Evolutionary conservation across 2,797 vertebrate species (phyloP).

Genomic region (Decapterus maruadsi): DNA sequence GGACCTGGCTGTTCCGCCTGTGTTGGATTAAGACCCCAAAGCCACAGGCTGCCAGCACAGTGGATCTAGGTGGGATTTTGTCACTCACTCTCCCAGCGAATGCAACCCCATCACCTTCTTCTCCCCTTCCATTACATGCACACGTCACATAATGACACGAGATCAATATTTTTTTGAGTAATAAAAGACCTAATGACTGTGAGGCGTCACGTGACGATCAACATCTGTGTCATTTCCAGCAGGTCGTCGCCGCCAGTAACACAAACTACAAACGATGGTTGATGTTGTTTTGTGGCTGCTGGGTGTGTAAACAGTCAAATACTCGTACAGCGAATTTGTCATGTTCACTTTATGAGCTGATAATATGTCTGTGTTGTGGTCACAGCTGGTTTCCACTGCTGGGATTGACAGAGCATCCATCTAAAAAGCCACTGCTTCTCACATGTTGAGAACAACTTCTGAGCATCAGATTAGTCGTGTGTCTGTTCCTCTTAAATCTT

Average conservation of each 20-base stretch:
- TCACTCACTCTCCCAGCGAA: constrained; percentile 60
- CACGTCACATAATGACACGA: neutral
- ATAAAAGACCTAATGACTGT: neutral
- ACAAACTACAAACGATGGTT: no score
- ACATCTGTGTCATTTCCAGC: neutral
- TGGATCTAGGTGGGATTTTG: constrained; percentile 72
- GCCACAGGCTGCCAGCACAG: constrained; percentile 68
- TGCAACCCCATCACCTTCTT: constrained; percentile 15
- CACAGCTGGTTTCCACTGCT: neutral
- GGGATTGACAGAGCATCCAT: neutral
- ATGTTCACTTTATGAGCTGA: no score
- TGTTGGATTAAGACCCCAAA: constrained; percentile 80
- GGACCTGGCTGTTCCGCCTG: constrained; percentile 82
- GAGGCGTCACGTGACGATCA: neutral
- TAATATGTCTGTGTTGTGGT: neutral
- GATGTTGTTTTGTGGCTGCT: no score
- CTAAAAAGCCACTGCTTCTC: neutral
- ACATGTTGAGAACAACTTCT: neutral
- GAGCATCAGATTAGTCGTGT: neutral
- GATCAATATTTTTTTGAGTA: neutral
- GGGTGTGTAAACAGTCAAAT: no score
- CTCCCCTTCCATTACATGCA: neutral
- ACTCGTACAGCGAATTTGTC: no score
- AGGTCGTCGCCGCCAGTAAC: neutral
- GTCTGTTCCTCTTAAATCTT: neutral